Evolutionary conservation across 37 sponge, comb jelly and placozoan species (phyloP).

Genomic region (Axinella damicornis): DNA sequence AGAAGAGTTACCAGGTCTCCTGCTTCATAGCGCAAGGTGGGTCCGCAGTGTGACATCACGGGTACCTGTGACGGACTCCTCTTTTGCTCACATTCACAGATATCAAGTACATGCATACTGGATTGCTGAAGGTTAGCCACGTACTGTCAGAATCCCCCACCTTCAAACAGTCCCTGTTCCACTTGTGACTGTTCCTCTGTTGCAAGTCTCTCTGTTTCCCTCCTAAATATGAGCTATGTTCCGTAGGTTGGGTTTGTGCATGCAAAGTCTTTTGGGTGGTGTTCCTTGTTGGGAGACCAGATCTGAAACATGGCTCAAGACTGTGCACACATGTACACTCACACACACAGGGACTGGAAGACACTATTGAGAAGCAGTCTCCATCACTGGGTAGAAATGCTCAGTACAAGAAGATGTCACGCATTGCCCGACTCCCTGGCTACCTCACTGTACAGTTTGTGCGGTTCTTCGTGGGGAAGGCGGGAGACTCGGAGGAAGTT

Average conservation of each 20-base stretch:
- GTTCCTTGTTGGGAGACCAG: too few relatives aligned
- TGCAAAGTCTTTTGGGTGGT: too few relatives aligned
- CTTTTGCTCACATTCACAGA: constrained; percentile 55
- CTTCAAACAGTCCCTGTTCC: too few relatives aligned
- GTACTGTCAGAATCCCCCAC: too few relatives aligned
- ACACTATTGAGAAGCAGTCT: constrained; percentile 84
- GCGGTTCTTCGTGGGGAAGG: constrained; percentile 90
- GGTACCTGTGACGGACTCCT: too few relatives aligned
- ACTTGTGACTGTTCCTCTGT: too few relatives aligned
- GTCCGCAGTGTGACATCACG: too few relatives aligned
- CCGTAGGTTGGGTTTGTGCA: too few relatives aligned
- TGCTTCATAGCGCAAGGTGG: constrained; percentile 88
- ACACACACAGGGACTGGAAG: constrained; percentile 79
- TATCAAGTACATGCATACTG: constrained; percentile 88
- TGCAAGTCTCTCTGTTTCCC: too few relatives aligned
- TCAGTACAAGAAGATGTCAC: constrained; percentile 88
- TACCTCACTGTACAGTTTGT: constrained; percentile 95
- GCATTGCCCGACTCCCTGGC: constrained; percentile 82
- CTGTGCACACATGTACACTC: background rate
- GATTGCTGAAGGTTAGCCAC: constrained; percentile 70
- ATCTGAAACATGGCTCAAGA: too few relatives aligned
- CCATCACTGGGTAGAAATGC: constrained; percentile 84
- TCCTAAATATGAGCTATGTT: too few relatives aligned
- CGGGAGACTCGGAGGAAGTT: constrained; percentile 67
- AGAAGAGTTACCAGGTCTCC: constrained; percentile 79